These are phyloP conservation scores for Echinometra lucunter DNA, from an alignment of 53 echinoderm and acorn worm species.

Conservation along the genomic window DNA sequence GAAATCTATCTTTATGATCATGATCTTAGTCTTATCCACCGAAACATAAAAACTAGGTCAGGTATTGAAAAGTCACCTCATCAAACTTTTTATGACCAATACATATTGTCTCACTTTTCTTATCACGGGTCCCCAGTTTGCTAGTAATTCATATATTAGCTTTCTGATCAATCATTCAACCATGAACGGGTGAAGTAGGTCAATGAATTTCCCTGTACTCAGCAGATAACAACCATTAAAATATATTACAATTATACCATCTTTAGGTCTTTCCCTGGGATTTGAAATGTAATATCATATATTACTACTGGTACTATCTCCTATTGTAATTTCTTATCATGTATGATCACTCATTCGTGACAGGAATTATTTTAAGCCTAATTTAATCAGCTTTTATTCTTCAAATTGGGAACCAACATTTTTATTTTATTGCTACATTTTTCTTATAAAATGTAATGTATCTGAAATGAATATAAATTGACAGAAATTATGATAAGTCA, in stretches of 20 bases:
- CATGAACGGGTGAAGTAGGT: not conserved
- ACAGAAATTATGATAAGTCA: no score
- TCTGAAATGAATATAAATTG: no score
- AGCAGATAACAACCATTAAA: not conserved
- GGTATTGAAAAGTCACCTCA: not conserved
- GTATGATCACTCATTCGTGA: no score
- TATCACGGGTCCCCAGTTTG: not conserved
- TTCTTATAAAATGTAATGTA: no score
- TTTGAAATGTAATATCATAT: not conserved
- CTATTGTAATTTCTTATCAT: no score
- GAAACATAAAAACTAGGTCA: not conserved
- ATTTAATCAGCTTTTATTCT: no score
- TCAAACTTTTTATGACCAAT: constrained; percentile 4
- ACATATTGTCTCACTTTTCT: constrained; percentile 5
- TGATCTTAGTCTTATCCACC: not conserved
- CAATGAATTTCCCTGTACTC: not conserved
- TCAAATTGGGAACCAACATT: no score
- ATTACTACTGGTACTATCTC: not conserved
- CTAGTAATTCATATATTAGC: not conserved
- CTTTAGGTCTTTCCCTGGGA: not conserved
- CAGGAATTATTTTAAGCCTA: no score
- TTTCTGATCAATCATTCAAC: not conserved
- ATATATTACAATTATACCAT: not conserved
- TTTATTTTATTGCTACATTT: no score
- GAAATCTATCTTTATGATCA: not conserved